A percentile compares a stretch with the other conserved stretches of the same genome.
These are phyloP conservation scores for Thera britannica DNA, from an alignment of 2,888 invertebrate genomes.

Conservation along the genomic window DNA sequence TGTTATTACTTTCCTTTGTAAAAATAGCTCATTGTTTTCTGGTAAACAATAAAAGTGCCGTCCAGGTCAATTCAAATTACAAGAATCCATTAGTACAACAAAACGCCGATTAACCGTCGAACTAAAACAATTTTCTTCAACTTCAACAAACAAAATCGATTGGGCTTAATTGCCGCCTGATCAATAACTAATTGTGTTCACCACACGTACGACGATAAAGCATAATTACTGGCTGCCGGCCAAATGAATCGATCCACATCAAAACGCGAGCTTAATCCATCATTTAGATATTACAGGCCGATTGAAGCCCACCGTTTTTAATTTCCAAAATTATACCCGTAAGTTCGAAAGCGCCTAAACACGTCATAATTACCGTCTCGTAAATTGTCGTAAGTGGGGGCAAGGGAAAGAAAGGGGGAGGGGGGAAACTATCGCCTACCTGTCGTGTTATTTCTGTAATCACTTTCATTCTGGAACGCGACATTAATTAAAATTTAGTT, in stretches of 20 bases:
- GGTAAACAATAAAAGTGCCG: constrained; percentile 64
- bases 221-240: constrained; percentile 83
- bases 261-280: constrained; percentile 83
- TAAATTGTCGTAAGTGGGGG: constrained; percentile 77
- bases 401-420: constrained; percentile 44
- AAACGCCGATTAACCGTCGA: constrained; percentile 78
- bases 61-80: constrained; percentile 68
- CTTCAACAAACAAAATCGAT: constrained; percentile 84
- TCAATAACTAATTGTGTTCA: constrained; percentile 85
- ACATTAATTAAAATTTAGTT: constrained; percentile 86
- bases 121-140: constrained; percentile 84
- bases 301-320: constrained; percentile 83
- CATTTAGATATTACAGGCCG: constrained; percentile 82
- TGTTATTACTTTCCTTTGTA: constrained; percentile 43
- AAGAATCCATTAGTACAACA: constrained; percentile 76
- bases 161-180: constrained; percentile 81
- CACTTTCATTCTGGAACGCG: constrained; percentile 84
- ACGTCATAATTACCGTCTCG: constrained; percentile 80
- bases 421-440: constrained; percentile 60
- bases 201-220: constrained; percentile 82
- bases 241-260: constrained; percentile 84
- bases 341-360: constrained; percentile 72
- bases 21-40: constrained; percentile 61
- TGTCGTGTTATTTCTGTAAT: constrained; percentile 83
- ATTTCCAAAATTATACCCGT: constrained; percentile 82